phyloP scores from a whole-genome alignment of 2,797 vertebrate genomes.

The Capromys pilorides region DNA sequence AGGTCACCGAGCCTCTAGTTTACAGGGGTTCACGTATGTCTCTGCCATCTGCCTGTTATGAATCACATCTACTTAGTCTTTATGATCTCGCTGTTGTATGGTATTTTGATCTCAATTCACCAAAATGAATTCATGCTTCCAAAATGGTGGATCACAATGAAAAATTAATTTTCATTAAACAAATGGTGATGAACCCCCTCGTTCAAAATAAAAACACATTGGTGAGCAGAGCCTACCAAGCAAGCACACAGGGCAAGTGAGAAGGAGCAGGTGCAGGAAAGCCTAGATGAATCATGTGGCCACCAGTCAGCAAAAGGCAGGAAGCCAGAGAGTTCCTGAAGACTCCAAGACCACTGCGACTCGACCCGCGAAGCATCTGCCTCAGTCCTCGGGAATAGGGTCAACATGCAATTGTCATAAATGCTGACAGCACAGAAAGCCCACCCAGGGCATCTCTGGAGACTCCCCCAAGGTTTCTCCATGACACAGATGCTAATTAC shows the following conservation, averaged over 20 bases:
- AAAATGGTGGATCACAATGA: background rate
- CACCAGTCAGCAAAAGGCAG: background rate
- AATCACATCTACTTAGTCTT: background rate
- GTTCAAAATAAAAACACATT: background rate
- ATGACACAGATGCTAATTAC: background rate
- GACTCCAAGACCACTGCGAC: background rate
- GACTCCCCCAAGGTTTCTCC: background rate
- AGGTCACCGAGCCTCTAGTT: background rate
- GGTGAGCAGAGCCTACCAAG: background rate
- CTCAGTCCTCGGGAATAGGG: background rate
- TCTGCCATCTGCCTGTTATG: background rate
- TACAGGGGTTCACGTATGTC: background rate
- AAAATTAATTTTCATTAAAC: background rate
- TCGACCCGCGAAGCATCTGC: background rate
- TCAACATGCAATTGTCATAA: background rate
- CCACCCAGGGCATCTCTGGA: background rate
- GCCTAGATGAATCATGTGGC: background rate
- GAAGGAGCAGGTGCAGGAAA: background rate
- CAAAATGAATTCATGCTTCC: background rate
- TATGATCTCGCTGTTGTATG: background rate
- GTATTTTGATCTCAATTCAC: background rate
- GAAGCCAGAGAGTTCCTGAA: background rate
- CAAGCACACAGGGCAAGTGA: background rate
- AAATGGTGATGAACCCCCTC: background rate
- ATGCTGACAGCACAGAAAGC: background rate